Evolutionary conservation across 2,797 vertebrate species (phyloP), one percentile per base, ranked within the genome.

Genomic region (Melanotaenia boesemani): DNA sequence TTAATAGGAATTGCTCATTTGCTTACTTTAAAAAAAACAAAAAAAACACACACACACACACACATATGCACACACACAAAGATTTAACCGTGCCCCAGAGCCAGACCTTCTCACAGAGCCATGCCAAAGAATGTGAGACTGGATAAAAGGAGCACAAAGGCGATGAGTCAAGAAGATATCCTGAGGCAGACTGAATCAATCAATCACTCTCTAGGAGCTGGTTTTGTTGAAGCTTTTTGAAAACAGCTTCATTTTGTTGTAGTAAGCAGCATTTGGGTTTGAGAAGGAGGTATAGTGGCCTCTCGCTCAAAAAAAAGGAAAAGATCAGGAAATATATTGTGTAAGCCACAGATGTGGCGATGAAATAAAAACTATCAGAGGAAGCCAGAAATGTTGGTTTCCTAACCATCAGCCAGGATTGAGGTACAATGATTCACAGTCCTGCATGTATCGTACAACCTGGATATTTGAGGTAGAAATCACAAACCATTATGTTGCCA

Each of bases 1-100:
- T 75, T 59, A 48, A 68, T 76, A 75, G 85, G 87, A 91, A 72
- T 89, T 83, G 81, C 75, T 89, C 57, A 74, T 79, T 84, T 63
- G 70, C 16, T 79, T 24, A 11, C 9, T 72, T 66, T 48, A 66
- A 18, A 73, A 39, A 39, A 26, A 11, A 12, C 2, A 37, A 10
- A 32, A 12, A 0, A 12, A 0, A 12, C 11, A 48, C 20, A 48
- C 20, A 48, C 7, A 20, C 2, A n/a, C 5, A 48, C 0, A 2
- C 46, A 48, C 1, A 63, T 57, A 57, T 68, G 57, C 61, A 57
- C 39, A 74, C 41, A 65, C 67, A 76, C 2, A 58, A 46, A 77
- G 30, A 71, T 56, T 67, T n/a, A 69, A 44, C 41, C 75, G 15
- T 72, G 69, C 32, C 65, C 18, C 41, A 52, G 36, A 67, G 28